Evolutionary conservation across 2,113 vertebrate species (phyloP), one percentile per base, ranked within the genome.

Genomic region (Hypomesus transpacificus): DNA sequence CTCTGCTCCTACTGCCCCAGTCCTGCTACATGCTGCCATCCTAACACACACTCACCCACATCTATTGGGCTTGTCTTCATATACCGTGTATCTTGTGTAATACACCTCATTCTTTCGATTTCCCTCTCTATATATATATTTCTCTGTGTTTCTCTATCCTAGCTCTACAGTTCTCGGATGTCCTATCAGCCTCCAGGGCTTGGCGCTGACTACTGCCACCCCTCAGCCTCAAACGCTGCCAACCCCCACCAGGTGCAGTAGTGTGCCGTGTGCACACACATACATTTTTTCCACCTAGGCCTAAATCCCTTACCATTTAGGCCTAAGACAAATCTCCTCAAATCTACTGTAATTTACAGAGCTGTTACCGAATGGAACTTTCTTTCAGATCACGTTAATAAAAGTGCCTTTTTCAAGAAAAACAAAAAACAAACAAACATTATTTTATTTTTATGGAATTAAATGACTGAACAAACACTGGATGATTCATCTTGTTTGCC

Each of bases 91-190:
- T 46, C 39, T n/a, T 21, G 57, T 56, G 54, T 56, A 2, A 56
- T 39, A 39, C 7, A n/a, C n/a, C n/a, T n/a, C n/a, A n/a, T n/a
- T n/a, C n/a, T 56, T 11, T 66, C 3, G 5, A 20, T 22, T 39
- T 18, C 3, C 18, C 8, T 69, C 21, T n/a, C 3, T 73, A 21
- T 46, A 28, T n/a, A 14, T 72, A 26, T 24, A 13, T 20, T 0
- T 50, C 22, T 2, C 60, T 54, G 26, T 63, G 28, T 69, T 84
- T 81, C 79, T 82, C 75, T 87, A 73, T 82, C 16, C 88, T 76
- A 98, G 96, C 94, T 98, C 80, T 96, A 93, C 78, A 91, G 94
- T 77, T 98, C 96, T 89, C 95, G 95, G 84, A 87, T 98, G 85
- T 95, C 93, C 76, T 98, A 94, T 92, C 97, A 96, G 90, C 90